phyloP scores from a whole-genome alignment of 1,140 invertebrate genomes.

The Ctenoplectra terminalis region DNA sequence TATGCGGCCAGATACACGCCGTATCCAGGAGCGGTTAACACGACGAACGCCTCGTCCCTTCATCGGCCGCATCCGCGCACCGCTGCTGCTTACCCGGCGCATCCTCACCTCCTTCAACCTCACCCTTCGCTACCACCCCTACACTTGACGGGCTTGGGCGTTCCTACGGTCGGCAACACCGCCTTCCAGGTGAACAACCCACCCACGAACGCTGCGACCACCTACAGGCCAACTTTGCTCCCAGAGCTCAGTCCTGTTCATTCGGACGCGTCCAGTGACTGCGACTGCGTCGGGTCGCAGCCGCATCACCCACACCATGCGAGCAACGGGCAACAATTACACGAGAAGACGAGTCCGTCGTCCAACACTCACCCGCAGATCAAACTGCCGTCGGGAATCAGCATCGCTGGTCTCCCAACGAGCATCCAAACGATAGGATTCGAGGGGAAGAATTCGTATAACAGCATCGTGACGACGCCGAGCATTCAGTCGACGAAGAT shows the following conservation, averaged over 20 bases:
- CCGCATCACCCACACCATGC: constrained; percentile 13
- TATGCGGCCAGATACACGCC: constrained; percentile 74
- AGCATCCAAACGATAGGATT: constrained; percentile 64
- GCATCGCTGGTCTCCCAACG: constrained; percentile 52
- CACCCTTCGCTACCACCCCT: constrained; percentile 67
- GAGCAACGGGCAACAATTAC: constrained; percentile 54
- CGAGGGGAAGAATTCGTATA: constrained; percentile 61
- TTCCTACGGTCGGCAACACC: constrained; percentile 57
- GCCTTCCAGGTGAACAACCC: constrained; percentile 42
- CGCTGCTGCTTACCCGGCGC: constrained; percentile 33
- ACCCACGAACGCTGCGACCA: constrained; percentile 1
- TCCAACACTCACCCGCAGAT: background rate
- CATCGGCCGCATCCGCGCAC: constrained; percentile 68
- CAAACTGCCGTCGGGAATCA: constrained; percentile 52
- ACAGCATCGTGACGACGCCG: background rate
- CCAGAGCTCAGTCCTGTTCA: constrained; percentile 71
- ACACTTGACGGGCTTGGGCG: constrained; percentile 68
- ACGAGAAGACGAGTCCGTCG: constrained; percentile 31
- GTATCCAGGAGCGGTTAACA: constrained; percentile 57
- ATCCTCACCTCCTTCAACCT: constrained; percentile 70
- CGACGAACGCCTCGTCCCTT: constrained; percentile 46
- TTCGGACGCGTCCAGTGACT: constrained; percentile 78
- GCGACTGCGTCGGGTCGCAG: constrained; percentile 77
- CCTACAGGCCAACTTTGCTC: constrained; percentile 39
- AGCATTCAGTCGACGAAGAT: constrained; percentile 72